Conservation (phyloP, 2,888 invertebrate species). For the Ephialtes manifestator region DNA sequence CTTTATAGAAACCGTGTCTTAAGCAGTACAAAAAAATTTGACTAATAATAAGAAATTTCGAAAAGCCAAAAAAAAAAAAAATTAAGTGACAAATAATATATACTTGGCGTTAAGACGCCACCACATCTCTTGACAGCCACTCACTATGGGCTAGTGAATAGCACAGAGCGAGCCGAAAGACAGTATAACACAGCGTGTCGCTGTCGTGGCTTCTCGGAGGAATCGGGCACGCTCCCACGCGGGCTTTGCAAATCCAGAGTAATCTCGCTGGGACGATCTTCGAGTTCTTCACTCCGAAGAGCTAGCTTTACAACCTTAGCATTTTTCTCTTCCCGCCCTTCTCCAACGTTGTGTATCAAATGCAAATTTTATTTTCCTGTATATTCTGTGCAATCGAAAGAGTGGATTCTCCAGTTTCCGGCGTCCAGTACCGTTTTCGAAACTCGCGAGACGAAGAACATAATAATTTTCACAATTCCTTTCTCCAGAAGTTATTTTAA, state of each 20-base stretch:
- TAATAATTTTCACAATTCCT: slow-evolving; percentile 26
- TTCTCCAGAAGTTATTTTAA: neutral
- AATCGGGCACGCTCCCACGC: slow-evolving; percentile 69
- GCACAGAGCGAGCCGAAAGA: neutral
- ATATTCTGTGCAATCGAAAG: slow-evolving; percentile 48
- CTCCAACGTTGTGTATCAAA: neutral
- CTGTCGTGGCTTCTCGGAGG: slow-evolving; percentile 40
- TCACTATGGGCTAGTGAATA: neutral
- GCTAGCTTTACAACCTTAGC: slow-evolving; percentile 37
- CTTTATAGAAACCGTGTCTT: too few relatives aligned
- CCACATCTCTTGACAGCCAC: neutral
- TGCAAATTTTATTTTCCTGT: neutral
- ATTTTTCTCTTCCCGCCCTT: slow-evolving; percentile 35
- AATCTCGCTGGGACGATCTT: slow-evolving; percentile 66
- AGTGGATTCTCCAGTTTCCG: slow-evolving; percentile 53
- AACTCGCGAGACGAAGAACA: slow-evolving; percentile 51
- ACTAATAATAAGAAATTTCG: too few relatives aligned
- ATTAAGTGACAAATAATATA: neutral
- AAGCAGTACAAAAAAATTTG: too few relatives aligned
- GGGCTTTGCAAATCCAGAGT: slow-evolving; percentile 65
- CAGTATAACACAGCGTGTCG: neutral
- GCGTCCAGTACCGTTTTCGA: slow-evolving; percentile 25
- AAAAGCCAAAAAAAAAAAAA: too few relatives aligned
- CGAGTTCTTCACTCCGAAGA: slow-evolving; percentile 24
- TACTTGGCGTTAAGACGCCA: neutral